Conservation (phyloP, 2,113 vertebrate species). For the human region DNA sequence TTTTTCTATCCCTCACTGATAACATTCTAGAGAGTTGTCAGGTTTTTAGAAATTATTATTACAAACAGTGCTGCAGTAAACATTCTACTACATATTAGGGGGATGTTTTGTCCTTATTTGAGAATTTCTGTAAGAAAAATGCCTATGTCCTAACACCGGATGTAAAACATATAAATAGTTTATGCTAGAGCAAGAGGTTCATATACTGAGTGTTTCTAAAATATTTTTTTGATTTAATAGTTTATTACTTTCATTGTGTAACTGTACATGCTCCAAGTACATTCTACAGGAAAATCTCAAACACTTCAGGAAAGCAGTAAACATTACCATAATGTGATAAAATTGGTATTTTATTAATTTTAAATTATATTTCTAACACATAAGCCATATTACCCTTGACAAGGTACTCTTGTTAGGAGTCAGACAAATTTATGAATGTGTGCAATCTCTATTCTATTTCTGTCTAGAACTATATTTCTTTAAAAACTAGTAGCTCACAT, state of each 20-base stretch:
- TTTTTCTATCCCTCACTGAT: background rate
- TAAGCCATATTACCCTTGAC: background rate
- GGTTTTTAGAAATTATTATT: background rate
- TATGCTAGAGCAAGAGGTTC: background rate
- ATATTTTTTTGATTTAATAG: background rate
- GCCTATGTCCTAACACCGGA: background rate
- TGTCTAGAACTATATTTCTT: background rate
- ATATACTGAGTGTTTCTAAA: background rate
- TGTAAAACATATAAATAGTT: background rate
- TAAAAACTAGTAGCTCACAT: background rate
- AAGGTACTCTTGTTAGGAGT: background rate
- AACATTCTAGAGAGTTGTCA: background rate
- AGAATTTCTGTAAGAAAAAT: background rate
- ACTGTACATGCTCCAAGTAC: background rate
- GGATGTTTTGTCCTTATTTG: background rate
- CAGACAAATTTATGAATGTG: constrained; percentile 17
- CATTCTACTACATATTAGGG: background rate
- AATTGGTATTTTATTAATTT: constrained; percentile 6
- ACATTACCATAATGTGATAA: background rate
- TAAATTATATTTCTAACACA: background rate
- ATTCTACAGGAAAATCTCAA: constrained; percentile 7
- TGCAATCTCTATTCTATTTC: background rate
- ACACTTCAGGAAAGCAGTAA: constrained; percentile 19
- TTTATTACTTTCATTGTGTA: constrained; percentile 18
- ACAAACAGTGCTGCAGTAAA: background rate